These are phyloP conservation scores for Parasteatoda lunata DNA, from an alignment of 2,888 invertebrate species.

Conservation along the genomic window DNA sequence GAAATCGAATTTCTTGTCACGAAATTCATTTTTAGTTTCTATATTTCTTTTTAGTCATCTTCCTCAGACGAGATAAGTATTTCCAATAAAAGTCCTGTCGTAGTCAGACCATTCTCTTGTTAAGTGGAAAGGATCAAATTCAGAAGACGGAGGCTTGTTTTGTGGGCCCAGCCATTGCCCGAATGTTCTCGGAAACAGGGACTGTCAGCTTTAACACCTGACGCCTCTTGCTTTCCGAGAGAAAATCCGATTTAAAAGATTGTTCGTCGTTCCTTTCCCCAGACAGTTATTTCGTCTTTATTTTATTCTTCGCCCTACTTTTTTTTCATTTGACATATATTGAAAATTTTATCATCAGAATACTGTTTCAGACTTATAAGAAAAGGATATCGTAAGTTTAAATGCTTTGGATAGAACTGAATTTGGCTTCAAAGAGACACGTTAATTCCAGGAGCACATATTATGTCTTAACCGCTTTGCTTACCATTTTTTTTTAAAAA, in stretches of 20 bases:
- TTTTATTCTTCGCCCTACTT: background rate
- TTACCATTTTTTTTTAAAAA: too few relatives aligned
- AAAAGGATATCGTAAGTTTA: too few relatives aligned
- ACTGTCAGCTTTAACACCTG: conserved; percentile 59
- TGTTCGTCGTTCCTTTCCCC: conserved; percentile 20
- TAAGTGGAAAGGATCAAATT: conserved; percentile 41
- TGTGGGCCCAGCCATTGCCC: conserved; percentile 9
- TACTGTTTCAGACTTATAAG: too few relatives aligned
- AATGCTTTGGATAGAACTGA: too few relatives aligned
- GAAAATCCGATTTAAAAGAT: conserved; percentile 59
- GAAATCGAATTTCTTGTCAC: conserved; percentile 51
- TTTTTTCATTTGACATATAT: background rate
- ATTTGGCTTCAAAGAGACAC: too few relatives aligned
- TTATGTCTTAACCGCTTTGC: too few relatives aligned
- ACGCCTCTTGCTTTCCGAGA: conserved; percentile 16
- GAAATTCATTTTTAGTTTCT: conserved; percentile 45
- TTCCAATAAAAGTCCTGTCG: conserved; percentile 60
- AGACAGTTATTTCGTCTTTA: conserved; percentile 1
- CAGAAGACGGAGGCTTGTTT: conserved; percentile 10
- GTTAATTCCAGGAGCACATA: too few relatives aligned
- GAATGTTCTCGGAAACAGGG: background rate
- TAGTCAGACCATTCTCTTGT: conserved; percentile 6
- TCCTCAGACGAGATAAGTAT: conserved; percentile 47
- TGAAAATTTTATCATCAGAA: background rate
- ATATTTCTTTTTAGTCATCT: conserved; percentile 2